phyloP scores from a whole-genome alignment of 2,888 invertebrate genomes.

The Augiades crinisus region DNA sequence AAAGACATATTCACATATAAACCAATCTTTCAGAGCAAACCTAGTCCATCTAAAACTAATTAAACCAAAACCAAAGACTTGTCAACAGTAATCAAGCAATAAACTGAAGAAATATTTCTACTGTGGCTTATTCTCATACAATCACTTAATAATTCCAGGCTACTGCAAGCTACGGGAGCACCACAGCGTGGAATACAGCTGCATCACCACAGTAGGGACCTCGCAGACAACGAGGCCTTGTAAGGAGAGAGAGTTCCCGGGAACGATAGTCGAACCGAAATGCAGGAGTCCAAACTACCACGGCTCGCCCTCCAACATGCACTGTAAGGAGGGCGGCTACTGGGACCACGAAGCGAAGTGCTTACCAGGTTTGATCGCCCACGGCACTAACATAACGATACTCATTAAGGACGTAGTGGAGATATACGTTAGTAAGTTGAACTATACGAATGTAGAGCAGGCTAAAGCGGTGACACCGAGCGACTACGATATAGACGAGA shows the following conservation, averaged over 20 bases:
- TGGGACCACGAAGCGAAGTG: constrained; percentile 52
- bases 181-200: constrained; percentile 47
- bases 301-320: constrained; percentile 41
- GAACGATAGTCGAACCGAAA: constrained; percentile 43
- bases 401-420: constrained; percentile 24
- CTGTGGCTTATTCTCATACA: no score
- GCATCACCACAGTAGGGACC: constrained; percentile 34
- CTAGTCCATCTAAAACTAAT: no score
- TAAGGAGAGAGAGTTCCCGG: constrained; percentile 42
- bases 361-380: constrained; percentile 48
- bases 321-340: constrained; percentile 44
- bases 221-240: constrained; percentile 42
- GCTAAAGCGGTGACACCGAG: not conserved
- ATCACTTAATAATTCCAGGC: constrained; percentile 35
- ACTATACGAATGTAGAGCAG: not conserved
- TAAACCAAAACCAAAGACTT: no score
- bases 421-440: constrained; percentile 18
- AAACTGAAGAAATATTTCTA: no score
- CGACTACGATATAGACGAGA: constrained; percentile 7
- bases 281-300: constrained; percentile 46
- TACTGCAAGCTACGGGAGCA: constrained; percentile 46
- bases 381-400: constrained; percentile 29
- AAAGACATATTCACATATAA: no score
- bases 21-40: no score
- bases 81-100: no score